Evolutionary conservation across 2,888 invertebrate species (phyloP).

Genomic region (Ectropis crepuscularia): DNA sequence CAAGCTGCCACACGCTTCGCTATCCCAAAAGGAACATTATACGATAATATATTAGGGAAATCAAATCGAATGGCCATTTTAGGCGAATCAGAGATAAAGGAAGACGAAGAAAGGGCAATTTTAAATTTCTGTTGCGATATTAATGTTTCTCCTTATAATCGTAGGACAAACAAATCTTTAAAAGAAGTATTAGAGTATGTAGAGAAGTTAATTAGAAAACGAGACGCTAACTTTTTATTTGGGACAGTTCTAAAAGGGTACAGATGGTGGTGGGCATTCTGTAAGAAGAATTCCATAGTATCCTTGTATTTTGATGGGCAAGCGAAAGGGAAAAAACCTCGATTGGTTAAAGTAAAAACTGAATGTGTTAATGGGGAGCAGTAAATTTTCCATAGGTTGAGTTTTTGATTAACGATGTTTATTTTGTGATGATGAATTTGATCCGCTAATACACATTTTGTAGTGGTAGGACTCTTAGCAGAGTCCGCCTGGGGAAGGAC

Average conservation of each 20-base stretch:
- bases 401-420: neutral
- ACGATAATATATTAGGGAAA: conserved; percentile 91
- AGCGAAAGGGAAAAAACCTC: conserved; percentile 46
- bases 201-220: conserved; percentile 83
- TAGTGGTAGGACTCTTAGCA: too few species aligned
- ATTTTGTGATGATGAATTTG: neutral
- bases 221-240: conserved; percentile 88
- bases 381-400: neutral
- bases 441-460: too few species aligned
- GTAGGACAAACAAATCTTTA: conserved; percentile 88
- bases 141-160: conserved; percentile 88
- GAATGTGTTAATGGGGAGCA: conserved; percentile 42
- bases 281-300: conserved; percentile 91
- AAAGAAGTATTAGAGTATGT: conserved; percentile 87
- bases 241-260: conserved; percentile 88
- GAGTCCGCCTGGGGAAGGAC: too few species aligned
- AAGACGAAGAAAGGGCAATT: conserved; percentile 86
- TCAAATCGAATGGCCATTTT: conserved; percentile 90
- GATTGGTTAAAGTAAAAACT: conserved; percentile 49
- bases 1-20: conserved; percentile 89
- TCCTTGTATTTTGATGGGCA: conserved; percentile 75
- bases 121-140: conserved; percentile 91
- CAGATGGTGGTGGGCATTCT: conserved; percentile 93
- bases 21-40: conserved; percentile 91
- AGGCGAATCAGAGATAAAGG: conserved; percentile 87